Conservation (phyloP, 2,797 vertebrate species). For the Propithecus deckenii region DNA sequence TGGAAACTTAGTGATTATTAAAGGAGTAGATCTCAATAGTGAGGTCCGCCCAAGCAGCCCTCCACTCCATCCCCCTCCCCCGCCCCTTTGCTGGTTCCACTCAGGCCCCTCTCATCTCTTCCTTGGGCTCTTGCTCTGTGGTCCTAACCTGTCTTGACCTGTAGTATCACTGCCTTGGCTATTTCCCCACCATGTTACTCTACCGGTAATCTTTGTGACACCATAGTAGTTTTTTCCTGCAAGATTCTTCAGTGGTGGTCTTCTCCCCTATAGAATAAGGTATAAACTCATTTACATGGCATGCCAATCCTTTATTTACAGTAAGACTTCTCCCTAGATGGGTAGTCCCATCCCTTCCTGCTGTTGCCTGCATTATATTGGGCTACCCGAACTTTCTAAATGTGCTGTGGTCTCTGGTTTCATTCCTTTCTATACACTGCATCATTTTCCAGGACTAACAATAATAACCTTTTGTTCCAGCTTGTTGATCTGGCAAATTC, state of each 20-base stretch:
- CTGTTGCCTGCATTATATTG: neutral
- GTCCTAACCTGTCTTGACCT: neutral
- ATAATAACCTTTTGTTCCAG: neutral
- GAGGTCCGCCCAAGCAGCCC: neutral
- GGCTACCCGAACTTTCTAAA: neutral
- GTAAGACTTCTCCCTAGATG: neutral
- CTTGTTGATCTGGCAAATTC: neutral
- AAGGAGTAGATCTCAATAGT: neutral
- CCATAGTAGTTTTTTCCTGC: neutral
- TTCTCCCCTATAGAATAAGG: neutral
- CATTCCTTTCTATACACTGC: neutral
- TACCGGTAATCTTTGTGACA: neutral
- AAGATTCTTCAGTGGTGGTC: neutral
- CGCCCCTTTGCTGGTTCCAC: neutral
- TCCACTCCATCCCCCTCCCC: rapidly evolving
- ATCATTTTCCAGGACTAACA: neutral
- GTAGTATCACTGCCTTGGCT: neutral
- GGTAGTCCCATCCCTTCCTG: neutral
- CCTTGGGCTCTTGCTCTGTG: neutral
- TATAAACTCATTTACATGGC: neutral
- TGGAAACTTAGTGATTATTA: neutral
- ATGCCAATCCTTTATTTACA: neutral
- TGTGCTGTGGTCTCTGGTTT: neutral
- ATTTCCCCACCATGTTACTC: neutral
- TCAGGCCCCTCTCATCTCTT: neutral